These are phyloP conservation scores for Diabrotica undecimpunctata DNA, from an alignment of 1,140 invertebrate genomes.

Conservation along the genomic window DNA sequence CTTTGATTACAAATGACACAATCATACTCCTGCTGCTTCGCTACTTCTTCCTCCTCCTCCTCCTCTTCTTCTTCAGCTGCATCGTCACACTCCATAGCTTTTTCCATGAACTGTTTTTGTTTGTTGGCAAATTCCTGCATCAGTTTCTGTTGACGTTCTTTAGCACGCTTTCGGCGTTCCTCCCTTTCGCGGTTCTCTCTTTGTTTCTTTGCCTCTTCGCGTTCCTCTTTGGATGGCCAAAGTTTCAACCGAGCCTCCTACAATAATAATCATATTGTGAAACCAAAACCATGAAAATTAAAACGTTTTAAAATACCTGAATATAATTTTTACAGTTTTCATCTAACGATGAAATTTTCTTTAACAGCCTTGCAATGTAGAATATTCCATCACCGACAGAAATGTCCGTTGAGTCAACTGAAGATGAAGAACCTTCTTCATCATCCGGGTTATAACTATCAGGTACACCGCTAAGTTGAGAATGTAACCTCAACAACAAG, in stretches of 20 bases:
- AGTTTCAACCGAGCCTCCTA: slow-evolving; percentile 63
- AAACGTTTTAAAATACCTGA: neutral
- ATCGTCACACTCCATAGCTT: slow-evolving; percentile 67
- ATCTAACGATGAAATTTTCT: slow-evolving; percentile 70
- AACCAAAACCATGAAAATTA: no score
- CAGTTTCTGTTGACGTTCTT: slow-evolving; percentile 84
- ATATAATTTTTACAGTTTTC: slow-evolving; percentile 54
- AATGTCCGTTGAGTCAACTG: slow-evolving; percentile 25
- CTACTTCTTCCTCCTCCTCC: slow-evolving; percentile 50
- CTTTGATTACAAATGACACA: slow-evolving; percentile 95
- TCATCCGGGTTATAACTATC: slow-evolving; percentile 71
- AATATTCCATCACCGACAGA: slow-evolving; percentile 82
- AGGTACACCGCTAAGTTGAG: slow-evolving; percentile 77
- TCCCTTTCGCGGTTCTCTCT: slow-evolving; percentile 73
- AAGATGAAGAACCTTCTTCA: slow-evolving; percentile 36
- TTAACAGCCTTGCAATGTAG: slow-evolving; percentile 76
- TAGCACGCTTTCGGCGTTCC: slow-evolving; percentile 75
- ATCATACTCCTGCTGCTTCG: slow-evolving; percentile 78
- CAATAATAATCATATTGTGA: neutral
- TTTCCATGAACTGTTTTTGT: slow-evolving; percentile 89
- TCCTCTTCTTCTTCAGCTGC: slow-evolving; percentile 17
- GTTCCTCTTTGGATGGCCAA: slow-evolving; percentile 75
- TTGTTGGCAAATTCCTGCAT: slow-evolving; percentile 90
- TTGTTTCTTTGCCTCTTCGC: slow-evolving; percentile 68
- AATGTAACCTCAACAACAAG: slow-evolving; percentile 87